Evolutionary conservation across 2,113 vertebrate species (phyloP).

Genomic region (Porphyrio hochstetteri): DNA sequence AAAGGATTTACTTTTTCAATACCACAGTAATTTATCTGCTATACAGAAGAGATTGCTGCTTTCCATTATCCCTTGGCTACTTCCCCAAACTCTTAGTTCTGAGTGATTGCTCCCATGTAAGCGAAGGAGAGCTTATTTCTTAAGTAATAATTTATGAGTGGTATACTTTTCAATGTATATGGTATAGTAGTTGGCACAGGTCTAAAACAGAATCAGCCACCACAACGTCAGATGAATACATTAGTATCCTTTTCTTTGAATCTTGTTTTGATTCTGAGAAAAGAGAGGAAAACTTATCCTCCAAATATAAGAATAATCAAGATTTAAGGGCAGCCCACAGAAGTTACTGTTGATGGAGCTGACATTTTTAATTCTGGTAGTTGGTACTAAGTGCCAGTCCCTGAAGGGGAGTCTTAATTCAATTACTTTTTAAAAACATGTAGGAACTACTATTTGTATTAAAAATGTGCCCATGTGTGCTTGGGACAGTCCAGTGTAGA

Average conservation of each 20-base stretch:
- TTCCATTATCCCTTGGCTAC: neutral
- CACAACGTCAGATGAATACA: neutral
- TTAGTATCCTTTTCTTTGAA: neutral
- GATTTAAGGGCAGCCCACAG: neutral
- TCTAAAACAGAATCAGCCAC: neutral
- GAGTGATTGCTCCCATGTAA: neutral
- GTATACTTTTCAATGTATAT: neutral
- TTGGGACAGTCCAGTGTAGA: neutral
- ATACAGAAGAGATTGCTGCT: neutral
- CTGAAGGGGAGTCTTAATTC: neutral
- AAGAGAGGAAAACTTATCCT: neutral
- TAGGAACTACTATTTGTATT: neutral
- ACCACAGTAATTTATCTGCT: neutral
- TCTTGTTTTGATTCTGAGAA: neutral
- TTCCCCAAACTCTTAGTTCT: neutral
- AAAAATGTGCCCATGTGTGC: neutral
- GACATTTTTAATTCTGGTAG: neutral
- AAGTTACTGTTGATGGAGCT: neutral
- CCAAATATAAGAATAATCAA: neutral
- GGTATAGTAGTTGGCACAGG: neutral
- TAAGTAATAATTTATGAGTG: neutral
- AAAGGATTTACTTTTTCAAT: neutral
- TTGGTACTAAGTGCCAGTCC: neutral
- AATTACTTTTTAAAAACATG: neutral
- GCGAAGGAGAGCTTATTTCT: neutral